Conservation (phyloP, 2,113 vertebrate species). For the Labeo rohita region DNA sequence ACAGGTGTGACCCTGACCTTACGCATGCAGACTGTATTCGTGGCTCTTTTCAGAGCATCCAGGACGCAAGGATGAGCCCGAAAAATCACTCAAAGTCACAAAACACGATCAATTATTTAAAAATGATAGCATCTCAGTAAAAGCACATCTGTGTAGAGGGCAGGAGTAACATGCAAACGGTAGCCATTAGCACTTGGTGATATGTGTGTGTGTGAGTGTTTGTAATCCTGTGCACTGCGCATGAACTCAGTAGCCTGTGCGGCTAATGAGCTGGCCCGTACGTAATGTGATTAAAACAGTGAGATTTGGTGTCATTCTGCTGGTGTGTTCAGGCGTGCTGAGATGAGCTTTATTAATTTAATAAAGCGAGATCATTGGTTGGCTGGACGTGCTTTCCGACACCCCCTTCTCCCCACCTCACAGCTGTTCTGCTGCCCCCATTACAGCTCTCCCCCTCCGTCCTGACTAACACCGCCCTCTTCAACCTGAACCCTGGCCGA, state of each 20-base stretch:
- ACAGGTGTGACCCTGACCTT: conserved; percentile 1
- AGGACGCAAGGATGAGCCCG: neutral
- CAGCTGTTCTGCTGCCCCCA: conserved; percentile 30
- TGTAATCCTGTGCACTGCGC: conserved; percentile 11
- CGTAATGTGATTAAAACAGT: conserved; percentile 62
- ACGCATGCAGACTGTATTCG: neutral
- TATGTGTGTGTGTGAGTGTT: conserved; percentile 37
- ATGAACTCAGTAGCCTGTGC: conserved; percentile 39
- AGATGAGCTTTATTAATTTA: conserved; percentile 62
- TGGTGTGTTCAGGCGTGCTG: conserved; percentile 47
- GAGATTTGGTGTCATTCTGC: conserved; percentile 58
- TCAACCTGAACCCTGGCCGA: conserved; percentile 1
- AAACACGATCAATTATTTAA: conserved; percentile 24
- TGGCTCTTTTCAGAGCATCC: neutral
- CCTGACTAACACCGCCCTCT: conserved; percentile 2
- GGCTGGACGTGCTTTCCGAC: conserved; percentile 29
- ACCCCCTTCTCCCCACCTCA: conserved; percentile 34
- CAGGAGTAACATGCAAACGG: conserved; percentile 15
- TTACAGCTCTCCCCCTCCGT: conserved; percentile 1
- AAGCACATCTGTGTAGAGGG: conserved; percentile 43
- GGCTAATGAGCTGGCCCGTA: conserved; percentile 45
- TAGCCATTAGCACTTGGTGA: conserved; percentile 29
- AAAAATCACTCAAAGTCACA: conserved; percentile 32
- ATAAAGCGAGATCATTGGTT: conserved; percentile 61
- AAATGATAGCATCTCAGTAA: neutral